A percentile compares a stretch with the other conserved stretches of the same genome.
phyloP scores from a whole-genome alignment of 2,797 vertebrate genomes.

The Knipowitschia caucasica region DNA sequence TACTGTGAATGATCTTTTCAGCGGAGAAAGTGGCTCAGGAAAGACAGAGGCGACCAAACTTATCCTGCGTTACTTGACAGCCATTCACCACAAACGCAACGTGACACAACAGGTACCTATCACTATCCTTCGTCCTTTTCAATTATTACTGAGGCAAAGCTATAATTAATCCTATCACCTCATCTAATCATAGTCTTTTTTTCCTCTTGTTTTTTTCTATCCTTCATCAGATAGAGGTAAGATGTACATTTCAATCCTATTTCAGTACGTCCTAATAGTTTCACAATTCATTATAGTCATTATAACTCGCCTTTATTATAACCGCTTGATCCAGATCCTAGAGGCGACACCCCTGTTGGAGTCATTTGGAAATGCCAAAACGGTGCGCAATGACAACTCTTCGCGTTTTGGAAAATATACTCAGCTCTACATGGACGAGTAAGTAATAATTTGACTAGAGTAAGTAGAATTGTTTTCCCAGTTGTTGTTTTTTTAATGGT shows the following conservation, averaged over 20 bases:
- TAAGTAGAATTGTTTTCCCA: no score
- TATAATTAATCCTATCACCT: background rate
- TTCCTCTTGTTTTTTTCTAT: background rate
- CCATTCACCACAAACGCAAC: conserved; percentile 88
- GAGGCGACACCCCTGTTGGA: conserved; percentile 94
- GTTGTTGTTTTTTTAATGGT: no score
- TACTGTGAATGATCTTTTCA: conserved; percentile 46
- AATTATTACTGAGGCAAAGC: conserved; percentile 1
- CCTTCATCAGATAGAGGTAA: conserved; percentile 68
- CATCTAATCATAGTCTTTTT: background rate
- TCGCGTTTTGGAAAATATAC: conserved; percentile 96
- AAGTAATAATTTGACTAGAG: no score
- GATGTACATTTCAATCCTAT: background rate
- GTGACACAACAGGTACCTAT: conserved; percentile 76
- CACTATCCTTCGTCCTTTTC: conserved; percentile 10
- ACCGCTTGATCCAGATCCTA: conserved; percentile 83
- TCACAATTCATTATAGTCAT: background rate
- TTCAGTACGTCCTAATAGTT: background rate
- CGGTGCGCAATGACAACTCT: conserved; percentile 94
- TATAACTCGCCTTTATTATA: conserved; percentile 25
- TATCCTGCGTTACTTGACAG: conserved; percentile 90
- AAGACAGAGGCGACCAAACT: conserved; percentile 96
- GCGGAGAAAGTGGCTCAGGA: conserved; percentile 94
- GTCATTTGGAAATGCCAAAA: conserved; percentile 98
- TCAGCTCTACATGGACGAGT: conserved; percentile 93